Conservation (phyloP, 2,113 vertebrate species). For the Bostrychus sinensis region DNA sequence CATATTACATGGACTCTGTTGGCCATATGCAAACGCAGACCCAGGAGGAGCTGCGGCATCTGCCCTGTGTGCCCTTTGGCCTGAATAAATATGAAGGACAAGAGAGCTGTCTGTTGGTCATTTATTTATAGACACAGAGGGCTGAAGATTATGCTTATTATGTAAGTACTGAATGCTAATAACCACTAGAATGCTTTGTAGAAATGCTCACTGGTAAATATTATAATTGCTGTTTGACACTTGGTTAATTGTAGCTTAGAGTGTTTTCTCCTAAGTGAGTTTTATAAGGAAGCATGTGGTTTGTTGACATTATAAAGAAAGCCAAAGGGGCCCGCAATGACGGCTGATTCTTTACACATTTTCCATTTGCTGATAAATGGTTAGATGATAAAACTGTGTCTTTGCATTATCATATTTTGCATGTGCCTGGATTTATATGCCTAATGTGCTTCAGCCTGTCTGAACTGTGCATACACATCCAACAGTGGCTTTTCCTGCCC, state of each 20-base stretch:
- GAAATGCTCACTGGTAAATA: neutral
- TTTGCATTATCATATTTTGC: too few species aligned
- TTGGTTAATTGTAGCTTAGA: neutral
- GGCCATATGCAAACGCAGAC: conserved; percentile 8
- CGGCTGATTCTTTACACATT: too few species aligned
- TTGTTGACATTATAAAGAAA: neutral
- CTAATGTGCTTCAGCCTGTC: too few species aligned
- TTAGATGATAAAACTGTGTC: too few species aligned
- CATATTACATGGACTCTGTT: conserved; percentile 21
- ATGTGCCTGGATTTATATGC: too few species aligned
- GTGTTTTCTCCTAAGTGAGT: neutral
- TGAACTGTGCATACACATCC: too few species aligned
- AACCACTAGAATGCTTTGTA: neutral
- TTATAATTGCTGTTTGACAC: neutral
- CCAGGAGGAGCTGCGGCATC: neutral
- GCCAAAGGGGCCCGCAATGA: neutral
- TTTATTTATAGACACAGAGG: neutral
- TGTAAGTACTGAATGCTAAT: neutral
- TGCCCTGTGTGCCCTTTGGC: neutral
- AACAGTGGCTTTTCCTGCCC: too few species aligned
- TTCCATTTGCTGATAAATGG: too few species aligned
- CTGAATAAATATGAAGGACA: neutral
- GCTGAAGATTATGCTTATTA: neutral
- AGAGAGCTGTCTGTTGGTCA: neutral
- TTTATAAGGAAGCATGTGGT: neutral